These are phyloP conservation scores for Sinodicranocentrus sp. DNA, from an alignment of 2,888 invertebrate genomes.

Conservation along the genomic window DNA sequence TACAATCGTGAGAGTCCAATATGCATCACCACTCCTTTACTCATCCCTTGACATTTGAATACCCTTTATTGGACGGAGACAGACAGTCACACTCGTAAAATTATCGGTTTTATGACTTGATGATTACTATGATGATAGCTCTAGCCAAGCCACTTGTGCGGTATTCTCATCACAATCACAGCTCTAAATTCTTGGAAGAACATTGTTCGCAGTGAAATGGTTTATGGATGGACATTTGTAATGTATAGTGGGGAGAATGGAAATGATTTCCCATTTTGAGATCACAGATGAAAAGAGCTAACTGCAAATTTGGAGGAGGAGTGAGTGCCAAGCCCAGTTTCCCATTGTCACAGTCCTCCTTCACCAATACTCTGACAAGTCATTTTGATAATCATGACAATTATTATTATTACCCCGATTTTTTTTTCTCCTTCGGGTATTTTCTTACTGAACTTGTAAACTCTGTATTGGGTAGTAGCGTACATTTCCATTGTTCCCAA, in stretches of 20 bases:
- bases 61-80: not conserved
- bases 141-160: not conserved
- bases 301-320: too few species aligned
- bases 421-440: not conserved
- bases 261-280: not conserved
- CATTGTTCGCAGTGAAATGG: conserved; percentile 7
- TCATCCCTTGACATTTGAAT: conserved; percentile 6
- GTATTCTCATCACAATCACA: too few species aligned
- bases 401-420: not conserved
- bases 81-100: conserved; percentile 7
- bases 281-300: too few species aligned
- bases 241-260: too few species aligned
- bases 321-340: conserved; percentile 14
- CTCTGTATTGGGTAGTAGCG: not conserved
- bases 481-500: not conserved
- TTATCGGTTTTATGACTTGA: conserved; percentile 20
- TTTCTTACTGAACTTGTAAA: not conserved
- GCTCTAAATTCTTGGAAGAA: not conserved
- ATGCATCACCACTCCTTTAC: conserved; percentile 8
- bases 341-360: not conserved
- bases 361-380: not conserved
- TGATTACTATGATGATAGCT: not conserved
- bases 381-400: conserved; percentile 11
- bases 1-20: not conserved
- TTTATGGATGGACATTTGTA: not conserved